Evolutionary conservation across 2,113 vertebrate species (phyloP), one percentile per base, ranked within the genome.

Genomic region (Orientallactaga bullata): DNA sequence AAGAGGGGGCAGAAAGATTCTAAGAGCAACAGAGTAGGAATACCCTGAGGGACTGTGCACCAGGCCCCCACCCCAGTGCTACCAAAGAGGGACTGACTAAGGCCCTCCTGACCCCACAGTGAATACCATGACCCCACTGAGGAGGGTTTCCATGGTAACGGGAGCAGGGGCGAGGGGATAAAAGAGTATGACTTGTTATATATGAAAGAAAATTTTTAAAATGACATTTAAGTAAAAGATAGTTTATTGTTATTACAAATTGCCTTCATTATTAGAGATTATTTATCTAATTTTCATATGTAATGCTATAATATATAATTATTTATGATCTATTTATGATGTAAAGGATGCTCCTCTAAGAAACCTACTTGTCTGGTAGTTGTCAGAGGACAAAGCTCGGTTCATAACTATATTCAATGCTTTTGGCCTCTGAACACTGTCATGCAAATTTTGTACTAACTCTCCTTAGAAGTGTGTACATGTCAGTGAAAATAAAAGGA

Each of bases 401-500:
- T 47, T 83, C 16, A 4, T 79, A 88, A 17, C 2, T 71, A 61
- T 20, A 77, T 2, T 84, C 20, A 89, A 74, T 76, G 15, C 32
- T 91, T 68, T 89, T 88, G 2, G 5, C 81, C 73, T 89, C 90
- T 76, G 47, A 81, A 72, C 28, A 77, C 21, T 82, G 7, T 12
- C 4, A 80, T 77, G 16, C 42, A 90, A 90, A 76, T 78, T 7
- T 15, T 68, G 32, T 5, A 80, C 61, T 78, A 80, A 69, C 51
- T 84, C 26, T 87, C 26, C 7, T 84, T 85, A 71, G 61, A 82
- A 86, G 0, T 69, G 51, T 15, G 13, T 21, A 37, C 7, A 86
- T 35, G 79, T 95, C 26, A 6, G 4, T 81, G 26, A 92, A 89
- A 37, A 77, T 58, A 28, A 84, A 87, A 89, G 63, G 39, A 72